Conservation (phyloP, 2,113 vertebrate genomes). For the Hiodon tergisus region DNA sequence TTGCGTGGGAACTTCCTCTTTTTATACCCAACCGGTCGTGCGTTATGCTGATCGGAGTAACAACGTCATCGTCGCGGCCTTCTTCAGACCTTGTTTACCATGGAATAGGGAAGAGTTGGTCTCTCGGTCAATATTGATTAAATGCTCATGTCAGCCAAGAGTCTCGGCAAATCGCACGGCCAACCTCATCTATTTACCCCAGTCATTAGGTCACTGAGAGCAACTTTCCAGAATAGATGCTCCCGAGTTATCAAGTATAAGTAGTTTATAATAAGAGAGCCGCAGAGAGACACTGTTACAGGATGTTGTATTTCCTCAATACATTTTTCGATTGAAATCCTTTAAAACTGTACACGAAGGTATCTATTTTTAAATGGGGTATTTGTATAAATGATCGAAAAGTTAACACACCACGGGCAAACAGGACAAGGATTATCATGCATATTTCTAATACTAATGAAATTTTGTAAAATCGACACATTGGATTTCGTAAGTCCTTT, state of each 20-base stretch:
- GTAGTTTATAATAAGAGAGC: not conserved
- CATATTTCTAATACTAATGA: too few species aligned
- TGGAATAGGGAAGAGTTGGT: slow-evolving; percentile 9
- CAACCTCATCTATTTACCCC: not conserved
- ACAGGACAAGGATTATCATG: too few species aligned
- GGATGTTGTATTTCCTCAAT: too few species aligned
- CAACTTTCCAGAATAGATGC: not conserved
- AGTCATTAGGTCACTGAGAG: not conserved
- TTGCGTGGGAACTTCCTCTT: slow-evolving; percentile 40
- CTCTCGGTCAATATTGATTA: slow-evolving; percentile 27
- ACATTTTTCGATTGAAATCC: too few species aligned
- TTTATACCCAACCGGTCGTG: slow-evolving; percentile 39
- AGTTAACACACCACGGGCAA: too few species aligned
- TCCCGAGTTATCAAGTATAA: not conserved
- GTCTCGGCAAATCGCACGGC: not conserved
- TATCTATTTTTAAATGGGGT: too few species aligned
- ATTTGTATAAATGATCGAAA: too few species aligned
- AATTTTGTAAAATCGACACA: too few species aligned
- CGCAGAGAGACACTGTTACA: not conserved
- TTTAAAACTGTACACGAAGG: too few species aligned
- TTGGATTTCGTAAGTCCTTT: too few species aligned
- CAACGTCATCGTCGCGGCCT: slow-evolving; percentile 36
- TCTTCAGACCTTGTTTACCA: slow-evolving; percentile 22
- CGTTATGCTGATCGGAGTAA: not conserved
- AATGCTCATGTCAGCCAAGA: not conserved